phyloP scores from a whole-genome alignment of 23 tunicate genomes.

The Botrylloides violaceus region DNA sequence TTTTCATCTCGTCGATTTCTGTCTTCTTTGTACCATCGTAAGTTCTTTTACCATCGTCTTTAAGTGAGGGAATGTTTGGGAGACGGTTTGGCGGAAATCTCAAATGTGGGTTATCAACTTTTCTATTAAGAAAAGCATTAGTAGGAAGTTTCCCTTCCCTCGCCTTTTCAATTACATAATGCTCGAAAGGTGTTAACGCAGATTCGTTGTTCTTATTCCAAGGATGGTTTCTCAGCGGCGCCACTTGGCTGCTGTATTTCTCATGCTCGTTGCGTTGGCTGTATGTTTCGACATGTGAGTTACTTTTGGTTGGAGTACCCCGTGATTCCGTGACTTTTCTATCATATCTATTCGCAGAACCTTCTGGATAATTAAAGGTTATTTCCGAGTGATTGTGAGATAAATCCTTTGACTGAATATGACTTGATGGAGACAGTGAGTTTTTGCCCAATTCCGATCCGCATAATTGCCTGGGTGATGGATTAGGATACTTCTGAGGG shows the following conservation, averaged over 20 bases:
- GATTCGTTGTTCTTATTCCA: slow-evolving; percentile 15
- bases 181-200: slow-evolving; percentile 4
- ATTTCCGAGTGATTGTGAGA: neutral
- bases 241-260: neutral
- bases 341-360: neutral
- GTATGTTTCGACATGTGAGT: neutral
- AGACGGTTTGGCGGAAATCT: no score
- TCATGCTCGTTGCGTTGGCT: neutral
- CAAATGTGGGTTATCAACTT: no score
- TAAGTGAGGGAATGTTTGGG: no score
- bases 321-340: neutral
- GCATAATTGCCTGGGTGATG: neutral
- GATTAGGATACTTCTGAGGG: neutral
- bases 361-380: slow-evolving; percentile 23
- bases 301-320: neutral
- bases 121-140: no score
- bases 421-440: neutral
- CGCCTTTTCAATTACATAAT: slow-evolving; percentile 6
- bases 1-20: no score
- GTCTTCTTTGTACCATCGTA: no score
- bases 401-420: neutral
- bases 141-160: neutral
- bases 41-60: no score
- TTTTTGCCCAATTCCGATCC: neutral
- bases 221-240: neutral